Conservation (phyloP, 2,888 invertebrate genomes). For the Ormyrus pomaceus region DNA sequence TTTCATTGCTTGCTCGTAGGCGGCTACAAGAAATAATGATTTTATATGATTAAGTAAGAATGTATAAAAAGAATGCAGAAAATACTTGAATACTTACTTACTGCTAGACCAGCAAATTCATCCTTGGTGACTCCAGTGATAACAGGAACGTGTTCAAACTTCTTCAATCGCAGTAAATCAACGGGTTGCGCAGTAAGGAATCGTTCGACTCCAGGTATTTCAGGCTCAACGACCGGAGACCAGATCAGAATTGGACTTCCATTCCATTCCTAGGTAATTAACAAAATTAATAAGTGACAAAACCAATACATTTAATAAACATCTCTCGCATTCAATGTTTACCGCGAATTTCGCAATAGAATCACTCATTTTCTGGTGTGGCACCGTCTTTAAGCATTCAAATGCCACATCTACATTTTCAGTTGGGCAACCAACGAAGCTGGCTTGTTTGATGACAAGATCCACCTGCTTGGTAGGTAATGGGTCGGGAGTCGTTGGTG, state of each 20-base stretch:
- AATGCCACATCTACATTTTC: conserved; percentile 77
- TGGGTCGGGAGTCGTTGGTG: conserved; percentile 78
- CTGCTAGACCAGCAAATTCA: no score
- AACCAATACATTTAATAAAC: no score
- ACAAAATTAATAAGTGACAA: no score
- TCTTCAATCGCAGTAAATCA: conserved; percentile 58
- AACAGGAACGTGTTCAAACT: no score
- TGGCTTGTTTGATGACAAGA: conserved; percentile 81
- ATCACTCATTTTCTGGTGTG: conserved; percentile 43
- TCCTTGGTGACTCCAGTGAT: no score
- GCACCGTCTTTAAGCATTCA: conserved; percentile 79
- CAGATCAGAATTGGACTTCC: no score
- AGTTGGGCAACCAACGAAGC: conserved; percentile 79
- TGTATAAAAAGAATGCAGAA: no score
- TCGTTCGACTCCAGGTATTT: conserved; percentile 80
- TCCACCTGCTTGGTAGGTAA: conserved; percentile 78
- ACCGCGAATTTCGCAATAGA: conserved; percentile 19
- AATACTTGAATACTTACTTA: no score
- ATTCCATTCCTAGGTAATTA: no score
- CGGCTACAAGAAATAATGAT: no score
- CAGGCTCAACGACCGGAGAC: conserved; percentile 77
- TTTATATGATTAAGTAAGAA: no score
- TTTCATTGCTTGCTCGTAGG: no score
- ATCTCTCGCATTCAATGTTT: neutral
- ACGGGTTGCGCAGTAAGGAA: conserved; percentile 81